Conservation (phyloP, 2,797 vertebrate genomes). For the Amniataba percoides region DNA sequence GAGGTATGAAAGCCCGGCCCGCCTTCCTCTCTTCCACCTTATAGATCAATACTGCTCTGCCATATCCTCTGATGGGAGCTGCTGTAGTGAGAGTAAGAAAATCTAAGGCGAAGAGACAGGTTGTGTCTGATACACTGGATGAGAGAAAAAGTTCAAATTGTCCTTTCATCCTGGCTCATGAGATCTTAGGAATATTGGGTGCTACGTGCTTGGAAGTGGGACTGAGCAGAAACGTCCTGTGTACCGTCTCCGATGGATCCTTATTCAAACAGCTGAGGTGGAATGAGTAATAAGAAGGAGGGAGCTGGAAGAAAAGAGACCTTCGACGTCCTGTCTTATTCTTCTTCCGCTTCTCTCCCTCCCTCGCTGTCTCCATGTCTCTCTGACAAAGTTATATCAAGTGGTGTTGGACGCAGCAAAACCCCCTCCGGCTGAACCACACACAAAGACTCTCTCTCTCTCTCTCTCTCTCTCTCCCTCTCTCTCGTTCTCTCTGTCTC, state of each 20-base stretch:
- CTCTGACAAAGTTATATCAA: slow-evolving; percentile 87
- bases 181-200: slow-evolving; percentile 72
- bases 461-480: slow-evolving; percentile 59
- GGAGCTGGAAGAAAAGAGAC: slow-evolving; percentile 68
- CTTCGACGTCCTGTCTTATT: slow-evolving; percentile 79
- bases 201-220: slow-evolving; percentile 69
- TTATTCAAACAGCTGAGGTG: slow-evolving; percentile 77
- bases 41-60: slow-evolving; percentile 82
- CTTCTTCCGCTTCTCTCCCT: slow-evolving; percentile 67
- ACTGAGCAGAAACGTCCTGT: slow-evolving; percentile 54
- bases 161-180: slow-evolving; percentile 80
- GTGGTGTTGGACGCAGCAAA: slow-evolving; percentile 77
- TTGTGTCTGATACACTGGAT: slow-evolving; percentile 70
- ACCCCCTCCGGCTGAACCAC: slow-evolving; percentile 84
- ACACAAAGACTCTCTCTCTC: slow-evolving; percentile 74
- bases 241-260: slow-evolving; percentile 67
- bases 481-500: slow-evolving; percentile 57
- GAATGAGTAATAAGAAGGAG: slow-evolving; percentile 77
- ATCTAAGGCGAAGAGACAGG: slow-evolving; percentile 80
- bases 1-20: slow-evolving; percentile 72
- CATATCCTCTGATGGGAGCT: slow-evolving; percentile 82
- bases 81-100: slow-evolving; percentile 76
- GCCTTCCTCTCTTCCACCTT: slow-evolving; percentile 76
- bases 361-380: slow-evolving; percentile 63
- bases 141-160: slow-evolving; percentile 85